Base-by-base conservation (phyloP, 2,888 invertebrate species). In the Caenorhabditis sinica region DNA sequence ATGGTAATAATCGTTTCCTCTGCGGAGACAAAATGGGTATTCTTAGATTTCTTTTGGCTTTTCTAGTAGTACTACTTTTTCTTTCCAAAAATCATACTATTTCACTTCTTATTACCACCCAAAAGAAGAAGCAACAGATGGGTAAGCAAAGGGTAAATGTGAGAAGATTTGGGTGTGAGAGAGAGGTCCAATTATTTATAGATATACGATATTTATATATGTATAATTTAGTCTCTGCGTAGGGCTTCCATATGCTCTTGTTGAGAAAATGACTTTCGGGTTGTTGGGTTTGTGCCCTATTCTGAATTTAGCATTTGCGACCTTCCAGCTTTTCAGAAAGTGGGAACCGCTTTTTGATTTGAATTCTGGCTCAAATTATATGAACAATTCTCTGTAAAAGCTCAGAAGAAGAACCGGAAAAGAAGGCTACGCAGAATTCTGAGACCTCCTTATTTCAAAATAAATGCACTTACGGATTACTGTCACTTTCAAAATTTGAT, bases 1-100 rank as follows among this genome's bases (percentile, higher is more conserved):
- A 63, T 49, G 58, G 40, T 66, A 73, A 81, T 73, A 73, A 73
- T 69, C 60, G 77, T 51, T 79, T 79, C 56, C 69, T 69, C 51
- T 68, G 76, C 60, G 15, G 20, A 23, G 15, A 20, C 45, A 68
- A 43, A 28, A 56, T 5, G 20, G 9, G n/a, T 25, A 36, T 53
- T 56, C 45, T 74, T 28, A 56, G 28, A 20, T 51, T 15, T 2
- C 49, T 49, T 36, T 58, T 45, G 3, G 25, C 33, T 49, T 56
- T 74, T 75, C 66, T 66, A 13, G 20, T 49, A n/a, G 28, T 20
- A 13, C 25, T 69, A 23, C 11, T 40, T 33, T 45, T 20, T 20
- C 25, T n/a, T 28, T 43, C 6, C 28, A 23, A 45, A 60, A 72
- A 23, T 60, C 45, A n/a, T 33, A 33, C 17, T 45, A 13, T n/a